A percentile compares a stretch with the other conserved stretches of the same genome.
Conservation (phyloP, 2,888 invertebrate genomes). For the Atherix ibis region DNA sequence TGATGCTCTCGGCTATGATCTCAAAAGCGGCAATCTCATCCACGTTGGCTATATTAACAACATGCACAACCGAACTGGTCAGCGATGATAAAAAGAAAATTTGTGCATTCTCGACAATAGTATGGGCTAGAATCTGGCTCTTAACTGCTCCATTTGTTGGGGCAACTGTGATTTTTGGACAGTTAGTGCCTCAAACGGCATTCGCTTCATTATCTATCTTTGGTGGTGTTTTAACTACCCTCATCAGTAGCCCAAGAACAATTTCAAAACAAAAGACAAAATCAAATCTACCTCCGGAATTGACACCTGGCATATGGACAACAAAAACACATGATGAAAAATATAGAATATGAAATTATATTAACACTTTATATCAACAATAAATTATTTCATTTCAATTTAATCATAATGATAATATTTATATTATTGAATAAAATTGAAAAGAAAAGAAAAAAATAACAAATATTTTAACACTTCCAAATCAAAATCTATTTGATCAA, state of each 20-base stretch:
- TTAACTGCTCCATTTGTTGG: slow-evolving; percentile 32
- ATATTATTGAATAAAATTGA: not conserved
- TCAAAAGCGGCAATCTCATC: slow-evolving; percentile 33
- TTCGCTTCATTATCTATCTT: slow-evolving; percentile 26
- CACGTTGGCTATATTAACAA: slow-evolving; percentile 30
- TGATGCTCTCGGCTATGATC: slow-evolving; percentile 32
- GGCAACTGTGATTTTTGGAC: slow-evolving; percentile 28
- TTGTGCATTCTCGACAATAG: slow-evolving; percentile 29
- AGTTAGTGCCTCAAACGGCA: slow-evolving; percentile 29
- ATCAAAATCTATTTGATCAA: not conserved
- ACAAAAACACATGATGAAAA: slow-evolving; percentile 26
- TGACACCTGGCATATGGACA: slow-evolving; percentile 32
- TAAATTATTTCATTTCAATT: not conserved
- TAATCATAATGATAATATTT: not conserved
- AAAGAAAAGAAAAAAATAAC: not conserved
- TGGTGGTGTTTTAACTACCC: slow-evolving; percentile 25
- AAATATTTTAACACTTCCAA: slow-evolving; percentile 1
- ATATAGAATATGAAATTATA: slow-evolving; percentile 5
- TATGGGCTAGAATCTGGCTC: slow-evolving; percentile 33
- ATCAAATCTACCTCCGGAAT: slow-evolving; percentile 31
- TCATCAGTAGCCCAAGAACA: slow-evolving; percentile 30
- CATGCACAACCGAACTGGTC: slow-evolving; percentile 31
- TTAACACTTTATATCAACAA: not conserved
- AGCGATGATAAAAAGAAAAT: slow-evolving; percentile 28
- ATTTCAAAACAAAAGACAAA: slow-evolving; percentile 19